Evolutionary conservation across 1,140 invertebrate species (phyloP).

Genomic region (Drosophila subobscura): DNA sequence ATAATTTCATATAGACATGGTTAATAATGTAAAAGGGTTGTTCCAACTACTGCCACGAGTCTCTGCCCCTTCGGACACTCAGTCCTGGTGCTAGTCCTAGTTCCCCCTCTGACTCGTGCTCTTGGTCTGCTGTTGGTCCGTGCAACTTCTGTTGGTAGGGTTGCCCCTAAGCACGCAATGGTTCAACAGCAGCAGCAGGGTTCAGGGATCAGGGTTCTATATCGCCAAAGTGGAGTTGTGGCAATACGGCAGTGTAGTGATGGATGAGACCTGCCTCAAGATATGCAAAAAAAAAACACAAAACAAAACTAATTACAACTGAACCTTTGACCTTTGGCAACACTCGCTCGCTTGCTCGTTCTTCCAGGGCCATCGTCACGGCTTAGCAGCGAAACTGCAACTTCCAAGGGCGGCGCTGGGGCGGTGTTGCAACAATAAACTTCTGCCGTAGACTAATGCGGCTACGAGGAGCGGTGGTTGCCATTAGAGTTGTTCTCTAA

Average conservation of each 20-base stretch:
- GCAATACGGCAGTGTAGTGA: neutral
- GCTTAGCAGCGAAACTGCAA: conserved; percentile 13
- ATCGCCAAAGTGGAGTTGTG: neutral
- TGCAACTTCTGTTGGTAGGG: conserved; percentile 11
- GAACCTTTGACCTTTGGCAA: conserved; percentile 45
- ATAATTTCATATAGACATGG: conserved; percentile 24
- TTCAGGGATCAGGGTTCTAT: no score
- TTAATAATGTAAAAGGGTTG: conserved; percentile 51
- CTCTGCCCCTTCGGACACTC: neutral
- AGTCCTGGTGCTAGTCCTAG: neutral
- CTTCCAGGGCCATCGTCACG: neutral
- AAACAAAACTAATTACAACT: conserved; percentile 40
- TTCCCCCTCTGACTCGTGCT: no score
- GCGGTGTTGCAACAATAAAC: conserved; percentile 18
- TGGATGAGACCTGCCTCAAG: conserved; percentile 37
- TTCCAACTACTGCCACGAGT: neutral
- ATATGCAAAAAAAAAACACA: conserved; percentile 38
- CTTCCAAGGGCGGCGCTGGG: conserved; percentile 20
- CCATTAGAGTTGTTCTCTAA: no score
- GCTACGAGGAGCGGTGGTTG: no score
- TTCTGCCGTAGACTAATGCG: conserved; percentile 12
- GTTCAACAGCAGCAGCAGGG: conserved; percentile 4
- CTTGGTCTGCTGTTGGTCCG: no score
- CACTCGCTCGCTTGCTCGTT: neutral
- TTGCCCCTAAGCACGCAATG: conserved; percentile 60